Evolutionary conservation across 2,888 invertebrate genomes (phyloP), one percentile per base, ranked within the genome.

Genomic region (Morinoia aosen): DNA sequence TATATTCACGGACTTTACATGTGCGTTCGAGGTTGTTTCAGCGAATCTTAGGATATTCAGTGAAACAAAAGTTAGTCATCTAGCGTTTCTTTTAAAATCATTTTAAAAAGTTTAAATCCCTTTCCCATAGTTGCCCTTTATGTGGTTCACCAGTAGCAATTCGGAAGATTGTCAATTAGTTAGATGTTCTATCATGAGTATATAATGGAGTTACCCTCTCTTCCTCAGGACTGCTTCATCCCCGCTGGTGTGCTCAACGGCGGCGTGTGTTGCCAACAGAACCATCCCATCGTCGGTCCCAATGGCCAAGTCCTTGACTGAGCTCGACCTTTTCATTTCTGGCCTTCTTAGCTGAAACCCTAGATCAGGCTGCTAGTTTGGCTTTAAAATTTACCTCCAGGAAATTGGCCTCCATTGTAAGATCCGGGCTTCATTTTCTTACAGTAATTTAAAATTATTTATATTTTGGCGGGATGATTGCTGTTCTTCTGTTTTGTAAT

Each of bases 191-290:
- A 5, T 48, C 48, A 48, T 48, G 48, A 48, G 48, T 4, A 5
- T 5, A 48, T 48, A 2, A 48, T 48, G 48, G 48, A 48, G 48
- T 48, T 48, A 64, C 16, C n/a, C 39, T 58, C 90, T 58, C 91
- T 91, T 94, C 58, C 39, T 4, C 96, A 96, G 96, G 88, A 96
- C 0, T 96, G 96, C 95, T 95, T 96, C 94, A 91, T 96, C 25
- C 96, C 96, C 16, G 96, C 95, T 76, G 96, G 96, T 16, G 95
- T 95, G 95, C 94, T 96, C 64, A 14, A 95, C 25, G 94, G 95
- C 58, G 96, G 96, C n/a, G 94, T 96, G 12, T 96, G 96, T 57
- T 96, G 96, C 64, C 96, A 96, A 57, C 95, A 96, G 94, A 76
- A 88, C 14, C 96, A 96, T 48, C 96, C 96, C 39, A 95, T 95